Base-by-base conservation (phyloP, 2,888 invertebrate species). In the Agrochola litura region DNA sequence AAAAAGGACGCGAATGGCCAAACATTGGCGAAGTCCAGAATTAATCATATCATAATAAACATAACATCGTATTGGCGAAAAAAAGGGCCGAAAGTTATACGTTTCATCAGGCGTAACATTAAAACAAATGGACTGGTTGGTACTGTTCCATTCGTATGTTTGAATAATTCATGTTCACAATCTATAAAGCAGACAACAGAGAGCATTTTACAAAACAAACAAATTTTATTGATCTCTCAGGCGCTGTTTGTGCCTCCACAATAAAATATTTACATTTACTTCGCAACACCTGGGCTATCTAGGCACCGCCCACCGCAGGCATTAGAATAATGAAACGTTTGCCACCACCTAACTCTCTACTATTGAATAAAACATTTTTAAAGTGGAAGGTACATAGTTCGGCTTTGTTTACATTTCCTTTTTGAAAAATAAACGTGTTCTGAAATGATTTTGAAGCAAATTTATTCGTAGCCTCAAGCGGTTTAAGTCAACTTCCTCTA, bases 161-260 rank as follows among this genome's bases (percentile, higher is more conserved):
- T 96, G 96, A 96, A 96, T 96, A 92, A 96, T 96, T 96, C 96
- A 96, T 96, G 92, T 92, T 93, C 92, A 94, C 95, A 95, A 96
- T 96, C 96, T 96, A 96, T 96, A 96, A 94, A 94, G 90, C 95
- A 95, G 95, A 94, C 94, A 94, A 93, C 92, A 91, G 93, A 94
- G 95, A 94, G 94, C 94, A 94, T 96, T 96, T 96, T 95, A 96
- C 95, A 95, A 94, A 96, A 95, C 94, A 96, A 96, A 96, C 96
- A 96, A 96, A 96, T 96, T 96, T 96, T 96, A 96, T 96, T 96
- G 96, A 96, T 96, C 96, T 96, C 96, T 88, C 93, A 93, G 96
- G 96, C 95, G 94, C 92, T 95, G 95, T 96, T 96, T 95, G 95
- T 94, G 91, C 94, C 93, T 92, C 93, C 92, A 95, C 95, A 95